A percentile compares a stretch with the other conserved stretches of the same genome.
Evolutionary conservation across 2,113 vertebrate species (phyloP).

Genomic region (Cromileptes altivelis): DNA sequence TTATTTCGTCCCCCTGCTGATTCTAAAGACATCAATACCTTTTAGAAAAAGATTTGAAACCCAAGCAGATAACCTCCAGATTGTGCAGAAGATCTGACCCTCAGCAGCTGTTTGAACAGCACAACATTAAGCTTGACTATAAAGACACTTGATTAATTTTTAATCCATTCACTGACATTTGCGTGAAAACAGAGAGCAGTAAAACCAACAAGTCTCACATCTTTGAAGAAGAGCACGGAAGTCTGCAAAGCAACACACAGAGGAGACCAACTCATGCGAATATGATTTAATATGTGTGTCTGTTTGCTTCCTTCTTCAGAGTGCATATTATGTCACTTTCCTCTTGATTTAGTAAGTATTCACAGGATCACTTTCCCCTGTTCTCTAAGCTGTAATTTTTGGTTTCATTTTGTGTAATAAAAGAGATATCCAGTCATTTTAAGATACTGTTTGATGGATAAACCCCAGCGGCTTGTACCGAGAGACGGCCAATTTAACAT

Average conservation of each 20-base stretch:
- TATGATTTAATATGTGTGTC: neutral
- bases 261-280: neutral
- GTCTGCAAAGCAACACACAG: neutral
- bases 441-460: constrained; percentile 52
- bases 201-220: neutral
- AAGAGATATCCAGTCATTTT: constrained; percentile 48
- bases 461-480: constrained; percentile 21
- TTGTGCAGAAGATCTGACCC: constrained; percentile 23
- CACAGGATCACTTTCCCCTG: neutral
- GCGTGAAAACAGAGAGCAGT: neutral
- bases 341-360: constrained; percentile 18
- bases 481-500: constrained; percentile 60
- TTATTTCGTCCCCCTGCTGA: constrained; percentile 58
- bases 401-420: constrained; percentile 25
- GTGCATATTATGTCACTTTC: constrained; percentile 9
- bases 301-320: constrained; percentile 14
- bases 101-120: constrained; percentile 21
- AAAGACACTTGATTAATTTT: constrained; percentile 35
- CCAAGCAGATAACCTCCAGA: constrained; percentile 15
- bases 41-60: constrained; percentile 30
- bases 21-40: constrained; percentile 17
- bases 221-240: neutral
- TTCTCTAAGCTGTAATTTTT: constrained; percentile 12
- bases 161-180: constrained; percentile 24
- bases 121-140: constrained; percentile 5